Base-by-base conservation (phyloP, 2,113 vertebrate genomes). In the Scomber scombrus region DNA sequence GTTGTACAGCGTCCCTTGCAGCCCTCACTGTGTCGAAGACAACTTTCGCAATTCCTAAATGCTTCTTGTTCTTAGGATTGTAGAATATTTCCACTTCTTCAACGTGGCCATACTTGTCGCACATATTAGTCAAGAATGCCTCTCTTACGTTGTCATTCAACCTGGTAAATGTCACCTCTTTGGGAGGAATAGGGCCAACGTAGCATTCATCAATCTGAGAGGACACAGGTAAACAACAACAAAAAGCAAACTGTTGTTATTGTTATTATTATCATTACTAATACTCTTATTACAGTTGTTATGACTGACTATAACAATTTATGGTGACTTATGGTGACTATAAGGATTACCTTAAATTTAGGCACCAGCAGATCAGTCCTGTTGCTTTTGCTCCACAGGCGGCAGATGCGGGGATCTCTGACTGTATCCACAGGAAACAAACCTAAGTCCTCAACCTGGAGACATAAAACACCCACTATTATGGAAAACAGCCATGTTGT, bases 111-210 rank as follows among this genome's bases (percentile, higher is more conserved):
- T 97, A 97, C 90, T 97, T 97, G 75, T 94, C 95, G 89, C 98
- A 99, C 97, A 99, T 98, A 71, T 97, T 95, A 3, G 93, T 93
- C 89, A 99, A 85, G 92, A 99, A 99, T 78, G 95, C 95, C 89
- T 97, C 96, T 0, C 95, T 96, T 51, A 99, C 96, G 83, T 99
- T 99, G 92, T 99, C 98, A 0, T 99, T 99, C 75, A 99, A 89
- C 92, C 96, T 95, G 82, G 96, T 96, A 93, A 99, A 98, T 21
- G 98, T 99, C 88, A 99, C 96, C 96, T 99, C 97, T 93, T 97
- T 99, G 29, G 97, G 97, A 88, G 96, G 97, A 90, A 98, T 95
- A 0, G 97, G 96, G 47, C 97, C 98, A 71, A 99, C 95, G 10
- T 98, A 99, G 91, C 96, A 96, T 61, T 98, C 97, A 90, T 99